Conservation (phyloP, 1,140 invertebrate genomes). For the Drosophila orosa region DNA sequence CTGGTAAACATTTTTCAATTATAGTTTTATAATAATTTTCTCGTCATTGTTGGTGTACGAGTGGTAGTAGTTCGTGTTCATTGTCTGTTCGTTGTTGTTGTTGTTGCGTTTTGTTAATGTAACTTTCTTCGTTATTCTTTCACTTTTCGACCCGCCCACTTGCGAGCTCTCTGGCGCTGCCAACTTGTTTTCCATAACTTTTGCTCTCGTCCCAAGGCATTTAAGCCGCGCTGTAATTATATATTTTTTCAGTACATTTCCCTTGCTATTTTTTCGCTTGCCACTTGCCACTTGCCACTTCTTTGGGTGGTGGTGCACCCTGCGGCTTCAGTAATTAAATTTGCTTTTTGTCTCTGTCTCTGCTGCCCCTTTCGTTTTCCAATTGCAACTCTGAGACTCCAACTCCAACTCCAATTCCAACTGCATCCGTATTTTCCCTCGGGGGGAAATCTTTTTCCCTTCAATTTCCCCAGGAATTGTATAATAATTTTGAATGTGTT, state of each 20-base stretch:
- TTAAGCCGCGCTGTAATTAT: conserved; percentile 74
- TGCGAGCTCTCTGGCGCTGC: conserved; percentile 27
- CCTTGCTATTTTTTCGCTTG: conserved; percentile 21
- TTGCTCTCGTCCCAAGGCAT: conserved; percentile 65
- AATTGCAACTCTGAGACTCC: conserved; percentile 4
- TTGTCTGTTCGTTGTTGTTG: conserved; percentile 26
- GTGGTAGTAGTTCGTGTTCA: conserved; percentile 31
- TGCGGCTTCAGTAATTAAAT: conserved; percentile 68
- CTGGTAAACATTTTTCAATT: conserved; percentile 68
- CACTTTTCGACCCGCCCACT: conserved; percentile 59
- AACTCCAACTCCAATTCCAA: conserved; percentile 1
- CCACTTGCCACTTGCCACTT: conserved; percentile 21
- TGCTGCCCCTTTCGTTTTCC: conserved; percentile 15
- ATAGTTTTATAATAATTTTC: conserved; percentile 78
- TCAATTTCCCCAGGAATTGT: conserved; percentile 13
- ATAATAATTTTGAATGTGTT: conserved; percentile 40
- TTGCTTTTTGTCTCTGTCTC: conserved; percentile 39
- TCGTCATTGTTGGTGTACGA: conserved; percentile 66
- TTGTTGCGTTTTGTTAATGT: conserved; percentile 59
- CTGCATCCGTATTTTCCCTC: background rate
- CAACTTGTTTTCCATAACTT: conserved; percentile 69
- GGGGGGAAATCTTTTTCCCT: conserved; percentile 1
- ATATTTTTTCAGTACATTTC: conserved; percentile 59
- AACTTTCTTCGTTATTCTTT: conserved; percentile 77
- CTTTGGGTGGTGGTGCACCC: conserved; percentile 31